Base-by-base conservation (phyloP, 2,888 invertebrate genomes). In the Deilephila porcellus region DNA sequence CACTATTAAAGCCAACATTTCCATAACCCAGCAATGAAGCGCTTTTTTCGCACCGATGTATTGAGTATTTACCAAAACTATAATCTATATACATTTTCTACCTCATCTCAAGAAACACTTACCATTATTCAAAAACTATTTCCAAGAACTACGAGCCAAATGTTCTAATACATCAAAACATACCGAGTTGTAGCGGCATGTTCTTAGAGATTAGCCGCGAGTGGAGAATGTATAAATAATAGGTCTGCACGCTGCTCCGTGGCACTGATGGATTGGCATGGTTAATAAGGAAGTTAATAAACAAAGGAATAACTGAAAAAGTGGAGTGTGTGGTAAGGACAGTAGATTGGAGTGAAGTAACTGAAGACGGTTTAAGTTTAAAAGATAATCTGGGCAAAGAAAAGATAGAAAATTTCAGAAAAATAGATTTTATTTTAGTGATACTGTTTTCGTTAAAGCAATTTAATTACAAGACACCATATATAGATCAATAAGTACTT, bases 221-320 rank as follows among this genome's bases (percentile, higher is more conserved):
- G 80, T 82, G 79, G 84, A 75, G 90, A 89, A 91, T 91, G 91
- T 88, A 91, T 91, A 91, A 91, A 85, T 91, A 91, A 91, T 90
- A 82, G 76, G 74, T 75, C 72, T 73, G 79, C 77, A 74, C 74
- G 77, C 74, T 60, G 71, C 72, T 70, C 71, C 64, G 75, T 86
- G 90, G 84, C 90, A 89, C 85, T 91, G 91, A 91, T 91, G 86
- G 89, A 91, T 91, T 84, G 75, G 77, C 71, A 70, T 70, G 74
- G 71, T 78, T 78, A 77, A 75, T 78, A 77, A 79, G 56, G 71
- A 73, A 72, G 53, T 73, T 70, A 70, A 25, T 53, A 70, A 63
- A 71, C 62, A 60, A 63, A 71, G 62, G 45, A 25, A 52, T 67
- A 67, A 67, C 67, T 67, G 52, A 67, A 67, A 67, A 67, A 62